Evolutionary conservation across 2,113 vertebrate genomes (phyloP).

Genomic region (Epinephelus cyanopodus): DNA sequence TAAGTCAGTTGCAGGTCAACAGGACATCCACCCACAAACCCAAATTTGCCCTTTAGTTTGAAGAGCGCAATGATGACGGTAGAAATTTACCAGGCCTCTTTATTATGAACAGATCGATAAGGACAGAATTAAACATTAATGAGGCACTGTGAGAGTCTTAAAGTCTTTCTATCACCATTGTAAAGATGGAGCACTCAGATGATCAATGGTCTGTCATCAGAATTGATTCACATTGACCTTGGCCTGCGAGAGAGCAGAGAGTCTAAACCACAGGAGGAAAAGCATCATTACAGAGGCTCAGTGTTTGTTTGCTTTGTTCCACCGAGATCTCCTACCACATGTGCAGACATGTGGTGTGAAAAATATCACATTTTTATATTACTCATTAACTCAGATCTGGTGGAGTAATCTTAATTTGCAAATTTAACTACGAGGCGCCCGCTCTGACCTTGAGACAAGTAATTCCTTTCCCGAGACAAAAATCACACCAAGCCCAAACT

Average conservation of each 20-base stretch:
- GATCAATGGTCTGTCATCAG: constrained; percentile 69
- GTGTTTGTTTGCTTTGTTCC: not conserved
- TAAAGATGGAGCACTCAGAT: constrained; percentile 57
- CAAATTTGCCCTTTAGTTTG: constrained; percentile 10
- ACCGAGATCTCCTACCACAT: constrained; percentile 13
- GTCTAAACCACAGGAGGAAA: constrained; percentile 26
- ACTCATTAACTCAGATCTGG: constrained; percentile 19
- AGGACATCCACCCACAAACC: constrained; percentile 22
- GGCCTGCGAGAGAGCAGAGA: constrained; percentile 47
- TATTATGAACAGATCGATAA: constrained; percentile 63
- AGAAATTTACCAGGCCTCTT: constrained; percentile 53
- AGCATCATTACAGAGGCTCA: constrained; percentile 11
- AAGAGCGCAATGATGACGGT: constrained; percentile 29
- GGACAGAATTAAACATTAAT: constrained; percentile 73
- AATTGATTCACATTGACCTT: constrained; percentile 74
- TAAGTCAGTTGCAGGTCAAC: not conserved
- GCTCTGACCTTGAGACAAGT: constrained; percentile 59
- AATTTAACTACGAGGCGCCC: constrained; percentile 3
- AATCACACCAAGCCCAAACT: constrained; percentile 45
- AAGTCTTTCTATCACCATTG: constrained; percentile 67
- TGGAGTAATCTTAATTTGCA: constrained; percentile 36
- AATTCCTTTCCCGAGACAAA: constrained; percentile 49
- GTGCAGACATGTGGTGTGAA: constrained; percentile 38
- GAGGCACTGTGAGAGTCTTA: constrained; percentile 65
- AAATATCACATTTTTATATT: constrained; percentile 27